phyloP scores from a whole-genome alignment of 1,140 invertebrate genomes.

The Euura saliciscinereae region DNA sequence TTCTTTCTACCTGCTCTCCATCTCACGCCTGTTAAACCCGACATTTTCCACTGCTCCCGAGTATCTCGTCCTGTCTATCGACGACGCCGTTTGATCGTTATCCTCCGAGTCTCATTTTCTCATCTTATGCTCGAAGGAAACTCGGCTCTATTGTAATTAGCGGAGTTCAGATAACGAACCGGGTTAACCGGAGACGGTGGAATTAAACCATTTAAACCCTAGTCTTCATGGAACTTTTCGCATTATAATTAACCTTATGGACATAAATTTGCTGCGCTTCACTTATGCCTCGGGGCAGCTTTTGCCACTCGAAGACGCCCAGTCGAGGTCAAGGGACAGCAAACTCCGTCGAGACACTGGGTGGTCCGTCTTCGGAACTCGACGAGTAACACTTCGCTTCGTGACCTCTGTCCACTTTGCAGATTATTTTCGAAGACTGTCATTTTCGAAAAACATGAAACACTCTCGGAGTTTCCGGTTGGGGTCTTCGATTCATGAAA shows the following conservation, averaged over 20 bases:
- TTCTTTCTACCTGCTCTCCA: too few relatives aligned
- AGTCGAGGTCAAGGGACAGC: neutral
- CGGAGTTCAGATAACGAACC: slow-evolving; percentile 2
- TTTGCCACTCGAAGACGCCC: neutral
- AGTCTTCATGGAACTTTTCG: too few relatives aligned
- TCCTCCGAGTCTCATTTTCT: neutral
- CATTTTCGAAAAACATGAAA: too few relatives aligned
- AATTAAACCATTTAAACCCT: neutral
- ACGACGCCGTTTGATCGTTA: slow-evolving; percentile 4
- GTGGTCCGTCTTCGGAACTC: neutral
- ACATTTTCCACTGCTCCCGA: neutral
- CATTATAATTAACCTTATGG: too few relatives aligned
- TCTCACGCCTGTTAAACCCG: neutral
- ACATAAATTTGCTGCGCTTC: too few relatives aligned
- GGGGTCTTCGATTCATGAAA: neutral
- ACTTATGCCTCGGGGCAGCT: too few relatives aligned
- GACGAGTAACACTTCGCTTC: too few relatives aligned
- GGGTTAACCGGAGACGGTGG: neutral
- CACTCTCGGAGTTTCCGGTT: too few relatives aligned
- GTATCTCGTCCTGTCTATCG: neutral
- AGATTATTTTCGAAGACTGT: too few relatives aligned
- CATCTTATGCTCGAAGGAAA: too few relatives aligned
- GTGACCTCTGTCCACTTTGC: too few relatives aligned
- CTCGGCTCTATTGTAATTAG: neutral
- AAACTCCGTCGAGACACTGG: neutral